Conservation (phyloP, 2,797 vertebrate genomes). For the Hapalemur alaotrensis region DNA sequence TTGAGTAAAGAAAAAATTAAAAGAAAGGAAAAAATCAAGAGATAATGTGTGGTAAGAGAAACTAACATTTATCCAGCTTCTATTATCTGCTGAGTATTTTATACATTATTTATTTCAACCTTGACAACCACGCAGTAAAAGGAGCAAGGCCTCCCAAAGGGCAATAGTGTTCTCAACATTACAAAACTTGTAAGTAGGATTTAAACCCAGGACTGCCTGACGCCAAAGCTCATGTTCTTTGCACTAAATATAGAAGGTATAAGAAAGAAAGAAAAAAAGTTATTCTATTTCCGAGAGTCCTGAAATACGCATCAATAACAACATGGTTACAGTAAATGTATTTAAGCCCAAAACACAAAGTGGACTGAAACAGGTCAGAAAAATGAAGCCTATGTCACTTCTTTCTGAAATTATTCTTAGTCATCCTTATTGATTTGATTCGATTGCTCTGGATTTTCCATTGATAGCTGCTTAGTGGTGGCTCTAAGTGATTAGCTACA, state of each 20-base stretch:
- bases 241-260: background rate
- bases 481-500: background rate
- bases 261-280: background rate
- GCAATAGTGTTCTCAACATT: background rate
- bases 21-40: background rate
- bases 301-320: background rate
- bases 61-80: background rate
- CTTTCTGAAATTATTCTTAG: background rate
- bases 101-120: background rate
- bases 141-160: background rate
- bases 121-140: background rate
- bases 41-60: background rate
- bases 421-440: constrained; percentile 9
- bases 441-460: constrained; percentile 19
- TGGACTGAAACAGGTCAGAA: background rate
- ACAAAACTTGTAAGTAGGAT: background rate
- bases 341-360: background rate
- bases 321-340: background rate
- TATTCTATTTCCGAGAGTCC: background rate
- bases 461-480: background rate
- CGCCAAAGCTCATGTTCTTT: background rate
- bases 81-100: background rate
- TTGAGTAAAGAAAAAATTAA: background rate
- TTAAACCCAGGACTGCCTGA: background rate
- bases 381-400: background rate